Conservation (phyloP, 2,888 invertebrate genomes). For the Syrista parreyssii region DNA sequence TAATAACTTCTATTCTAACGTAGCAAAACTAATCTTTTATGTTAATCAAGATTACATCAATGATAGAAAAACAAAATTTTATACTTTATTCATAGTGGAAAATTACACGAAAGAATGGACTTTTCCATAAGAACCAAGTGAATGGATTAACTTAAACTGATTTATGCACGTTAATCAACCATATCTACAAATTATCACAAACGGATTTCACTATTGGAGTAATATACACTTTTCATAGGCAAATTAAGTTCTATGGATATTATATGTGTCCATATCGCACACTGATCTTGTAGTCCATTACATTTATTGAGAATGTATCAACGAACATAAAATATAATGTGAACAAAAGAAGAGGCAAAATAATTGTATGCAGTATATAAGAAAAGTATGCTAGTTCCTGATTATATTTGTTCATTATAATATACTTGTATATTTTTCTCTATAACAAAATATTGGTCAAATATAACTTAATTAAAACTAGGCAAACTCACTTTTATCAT, state of each 20-base stretch:
- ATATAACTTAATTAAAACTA: background rate
- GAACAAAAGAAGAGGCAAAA: background rate
- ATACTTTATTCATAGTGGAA: background rate
- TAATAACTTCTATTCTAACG: background rate
- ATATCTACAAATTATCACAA: background rate
- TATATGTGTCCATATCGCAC: background rate
- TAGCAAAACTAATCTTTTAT: background rate
- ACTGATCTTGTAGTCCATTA: background rate
- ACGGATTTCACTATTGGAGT: background rate
- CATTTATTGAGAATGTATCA: background rate
- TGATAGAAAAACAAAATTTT: background rate
- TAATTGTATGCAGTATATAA: background rate
- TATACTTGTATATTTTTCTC: background rate
- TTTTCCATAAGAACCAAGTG: background rate
- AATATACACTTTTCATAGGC: background rate
- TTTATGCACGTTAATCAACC: background rate
- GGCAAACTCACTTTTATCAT: too few species aligned
- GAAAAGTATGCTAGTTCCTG: background rate
- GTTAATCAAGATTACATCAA: background rate
- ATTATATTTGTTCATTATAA: background rate
- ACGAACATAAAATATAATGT: background rate
- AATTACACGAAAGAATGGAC: background rate
- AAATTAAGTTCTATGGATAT: background rate
- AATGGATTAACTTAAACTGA: background rate
- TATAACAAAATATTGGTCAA: background rate